Base-by-base conservation (phyloP, 35 echinoderm and acorn worm species). In the Diadema setosum region DNA sequence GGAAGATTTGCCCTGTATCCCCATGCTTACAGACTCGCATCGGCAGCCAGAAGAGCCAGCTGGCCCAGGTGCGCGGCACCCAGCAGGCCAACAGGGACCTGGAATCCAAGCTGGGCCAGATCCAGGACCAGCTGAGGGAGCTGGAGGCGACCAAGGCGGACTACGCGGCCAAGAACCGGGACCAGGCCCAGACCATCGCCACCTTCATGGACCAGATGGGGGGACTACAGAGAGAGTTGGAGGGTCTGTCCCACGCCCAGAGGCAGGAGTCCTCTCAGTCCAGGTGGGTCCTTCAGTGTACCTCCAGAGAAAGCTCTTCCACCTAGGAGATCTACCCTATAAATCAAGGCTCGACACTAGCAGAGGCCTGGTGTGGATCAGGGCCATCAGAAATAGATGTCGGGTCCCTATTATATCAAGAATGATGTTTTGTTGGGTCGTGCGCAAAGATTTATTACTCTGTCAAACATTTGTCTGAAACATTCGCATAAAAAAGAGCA, bases 101-200 rank as follows among this genome's bases (percentile, higher is more conserved):
- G 20, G 23, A 35, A 20, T 5, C 75, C 39, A 83, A 82, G 23
- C 42, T 58, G 86, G 27, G 32, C 20, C 61, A 35, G 34, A 91
- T 91, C 63, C 56, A 81, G n/a, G 30, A 29, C 6, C 85, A 81
- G 21, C 52, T 96, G 58, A 69, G 29, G 12, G 85, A 89, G 39
- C 80, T 96, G 74, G 82, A 93, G 41, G 56, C 76, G 25, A 81
- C 82, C 37, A 96, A 96, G 81, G 69, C 56, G 20, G 75, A 89
- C 9, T 96, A 89, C 30, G 69, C 83, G 5, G 15, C 36, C 18
- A 93, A 87, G 82, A 96, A 96, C 65, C 88, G 70, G 49, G 90
- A 96, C 46, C 94, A 96, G 56, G 74, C 86, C 17, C 59, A 69
- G 67, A 96, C 90, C 26, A 96, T 96, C 41, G 25, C 81, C 5